phyloP scores from a whole-genome alignment of 2,888 invertebrate species.

The Drosophila antonietae region DNA sequence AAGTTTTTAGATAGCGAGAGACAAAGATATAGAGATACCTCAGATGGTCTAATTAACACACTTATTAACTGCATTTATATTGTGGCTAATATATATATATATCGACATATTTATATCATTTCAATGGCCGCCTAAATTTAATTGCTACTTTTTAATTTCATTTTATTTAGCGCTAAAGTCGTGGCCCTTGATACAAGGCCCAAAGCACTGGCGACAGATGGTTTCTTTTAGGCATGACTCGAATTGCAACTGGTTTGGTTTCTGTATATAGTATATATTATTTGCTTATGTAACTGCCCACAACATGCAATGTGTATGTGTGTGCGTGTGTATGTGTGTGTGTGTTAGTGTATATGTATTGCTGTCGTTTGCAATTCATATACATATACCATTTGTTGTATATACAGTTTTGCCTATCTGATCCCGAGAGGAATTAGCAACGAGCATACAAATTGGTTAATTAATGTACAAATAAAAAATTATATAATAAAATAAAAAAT shows the following conservation, averaged over 20 bases:
- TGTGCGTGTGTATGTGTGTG: conserved; percentile 17
- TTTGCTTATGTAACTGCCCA: conserved; percentile 47
- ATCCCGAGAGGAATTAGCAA: neutral
- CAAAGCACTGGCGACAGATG: conserved; percentile 85
- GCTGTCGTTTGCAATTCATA: conserved; percentile 24
- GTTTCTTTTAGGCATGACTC: conserved; percentile 84
- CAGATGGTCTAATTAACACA: conserved; percentile 1
- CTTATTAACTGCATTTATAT: conserved; percentile 21
- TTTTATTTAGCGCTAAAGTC: conserved; percentile 83
- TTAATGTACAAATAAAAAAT: too few species aligned
- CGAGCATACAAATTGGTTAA: too few species aligned
- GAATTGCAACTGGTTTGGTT: conserved; percentile 61
- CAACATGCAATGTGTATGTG: conserved; percentile 15
- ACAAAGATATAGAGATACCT: neutral
- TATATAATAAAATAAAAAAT: too few species aligned
- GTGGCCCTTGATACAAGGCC: conserved; percentile 83
- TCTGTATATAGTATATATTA: conserved; percentile 27
- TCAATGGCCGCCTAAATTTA: conserved; percentile 35
- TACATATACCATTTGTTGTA: conserved; percentile 18
- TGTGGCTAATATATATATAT: conserved; percentile 34
- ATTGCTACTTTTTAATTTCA: conserved; percentile 64
- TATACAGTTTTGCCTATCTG: neutral
- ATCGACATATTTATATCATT: conserved; percentile 4
- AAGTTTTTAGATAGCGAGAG: neutral
- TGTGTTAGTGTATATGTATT: conserved; percentile 9